Conservation (phyloP, 2,888 invertebrate genomes). For the Macrophya annulata region DNA sequence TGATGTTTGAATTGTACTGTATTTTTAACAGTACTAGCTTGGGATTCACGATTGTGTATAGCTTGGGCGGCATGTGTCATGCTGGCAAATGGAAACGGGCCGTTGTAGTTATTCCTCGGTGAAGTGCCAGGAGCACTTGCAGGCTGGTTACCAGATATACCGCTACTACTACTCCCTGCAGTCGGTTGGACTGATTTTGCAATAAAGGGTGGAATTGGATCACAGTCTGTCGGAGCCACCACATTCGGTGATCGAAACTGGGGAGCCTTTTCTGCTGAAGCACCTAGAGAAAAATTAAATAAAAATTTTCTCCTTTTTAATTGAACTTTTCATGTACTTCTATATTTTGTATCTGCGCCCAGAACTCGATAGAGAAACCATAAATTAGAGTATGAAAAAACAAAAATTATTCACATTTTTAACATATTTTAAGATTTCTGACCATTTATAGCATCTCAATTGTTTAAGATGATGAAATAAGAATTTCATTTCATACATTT, state of each 20-base stretch:
- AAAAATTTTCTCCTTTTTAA: not conserved
- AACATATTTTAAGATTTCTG: not conserved
- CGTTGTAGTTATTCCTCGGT: constrained; percentile 80
- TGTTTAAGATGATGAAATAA: not conserved
- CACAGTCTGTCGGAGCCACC: constrained; percentile 92
- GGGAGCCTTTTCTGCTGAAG: constrained; percentile 78
- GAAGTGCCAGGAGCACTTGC: constrained; percentile 77
- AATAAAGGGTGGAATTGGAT: constrained; percentile 80
- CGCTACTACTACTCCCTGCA: constrained; percentile 68
- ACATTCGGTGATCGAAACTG: constrained; percentile 92
- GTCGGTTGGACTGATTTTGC: constrained; percentile 73
- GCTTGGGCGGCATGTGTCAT: constrained; percentile 94
- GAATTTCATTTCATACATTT: not conserved
- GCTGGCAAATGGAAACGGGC: constrained; percentile 93
- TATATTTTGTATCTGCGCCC: not conserved
- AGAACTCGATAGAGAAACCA: not conserved
- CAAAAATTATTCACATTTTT: no score
- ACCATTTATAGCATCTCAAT: not conserved
- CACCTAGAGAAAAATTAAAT: constrained; percentile 66
- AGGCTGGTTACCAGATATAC: constrained; percentile 69
- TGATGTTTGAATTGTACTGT: constrained; percentile 74
- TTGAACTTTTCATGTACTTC: not conserved
- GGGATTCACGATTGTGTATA: constrained; percentile 87
- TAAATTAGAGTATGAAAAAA: not conserved
- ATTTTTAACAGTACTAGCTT: constrained; percentile 71